Evolutionary conservation across 2,797 vertebrate genomes (phyloP).

Genomic region (Microctenopoma lineatum): DNA sequence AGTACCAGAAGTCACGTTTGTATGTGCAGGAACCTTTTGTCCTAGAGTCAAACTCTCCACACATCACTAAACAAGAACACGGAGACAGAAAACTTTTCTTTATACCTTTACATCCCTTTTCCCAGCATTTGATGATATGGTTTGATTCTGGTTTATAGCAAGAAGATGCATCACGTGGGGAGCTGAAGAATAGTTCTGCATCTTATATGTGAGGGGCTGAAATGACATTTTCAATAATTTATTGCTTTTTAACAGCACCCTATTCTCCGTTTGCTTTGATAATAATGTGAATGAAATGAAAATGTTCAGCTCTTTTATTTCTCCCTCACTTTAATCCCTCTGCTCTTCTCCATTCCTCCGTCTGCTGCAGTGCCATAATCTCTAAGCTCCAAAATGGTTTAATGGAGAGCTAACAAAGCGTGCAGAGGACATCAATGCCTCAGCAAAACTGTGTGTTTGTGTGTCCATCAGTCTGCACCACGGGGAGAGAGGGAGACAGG

Average conservation of each 20-base stretch:
- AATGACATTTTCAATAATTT: constrained; percentile 37
- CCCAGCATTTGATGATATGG: background rate
- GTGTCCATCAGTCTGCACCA: background rate
- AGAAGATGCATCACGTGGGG: background rate
- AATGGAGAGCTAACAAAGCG: constrained; percentile 71
- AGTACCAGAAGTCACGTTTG: no score
- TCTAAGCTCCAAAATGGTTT: constrained; percentile 58
- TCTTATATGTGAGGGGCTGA: constrained; percentile 7
- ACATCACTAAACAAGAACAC: background rate
- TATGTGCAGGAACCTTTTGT: no score
- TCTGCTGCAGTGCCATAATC: constrained; percentile 50
- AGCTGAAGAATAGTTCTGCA: background rate
- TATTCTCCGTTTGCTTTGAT: constrained; percentile 1
- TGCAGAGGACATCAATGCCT: constrained; percentile 55
- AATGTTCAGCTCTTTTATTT: background rate
- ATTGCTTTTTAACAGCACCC: constrained; percentile 16
- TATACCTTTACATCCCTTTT: background rate
- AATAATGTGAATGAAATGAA: constrained; percentile 32
- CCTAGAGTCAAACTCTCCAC: background rate
- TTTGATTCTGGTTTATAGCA: constrained; percentile 10
- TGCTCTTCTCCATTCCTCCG: constrained; percentile 15
- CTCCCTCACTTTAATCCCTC: constrained; percentile 15
- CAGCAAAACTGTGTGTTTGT: constrained; percentile 4
- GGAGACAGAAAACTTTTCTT: no score
- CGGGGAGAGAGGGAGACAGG: constrained; percentile 4